A percentile compares a stretch with the other conserved stretches of the same genome.
phyloP scores from a whole-genome alignment of 2,888 invertebrate species.

The Harpalus rufipes region DNA sequence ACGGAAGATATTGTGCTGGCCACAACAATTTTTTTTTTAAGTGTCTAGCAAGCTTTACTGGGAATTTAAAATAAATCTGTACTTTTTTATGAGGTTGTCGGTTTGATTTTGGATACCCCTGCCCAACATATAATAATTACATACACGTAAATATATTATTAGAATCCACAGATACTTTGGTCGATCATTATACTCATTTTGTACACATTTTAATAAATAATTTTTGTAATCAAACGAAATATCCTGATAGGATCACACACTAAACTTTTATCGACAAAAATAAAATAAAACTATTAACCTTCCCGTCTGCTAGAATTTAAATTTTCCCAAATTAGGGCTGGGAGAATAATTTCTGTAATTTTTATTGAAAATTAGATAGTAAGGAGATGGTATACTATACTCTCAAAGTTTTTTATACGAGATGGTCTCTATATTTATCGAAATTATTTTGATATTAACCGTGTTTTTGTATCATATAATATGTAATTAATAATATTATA shows the following conservation, averaged over 20 bases:
- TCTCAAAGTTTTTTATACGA: constrained; percentile 11
- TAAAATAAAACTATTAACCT: constrained; percentile 51
- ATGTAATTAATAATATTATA: constrained; percentile 41
- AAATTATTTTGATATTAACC: constrained; percentile 52
- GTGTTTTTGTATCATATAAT: constrained; percentile 9
- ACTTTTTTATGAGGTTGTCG: neutral
- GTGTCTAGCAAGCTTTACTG: too few relatives aligned
- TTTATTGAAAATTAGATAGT: constrained; percentile 63
- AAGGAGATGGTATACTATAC: constrained; percentile 11
- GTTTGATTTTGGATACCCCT: constrained; percentile 23
- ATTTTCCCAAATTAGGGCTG: constrained; percentile 26
- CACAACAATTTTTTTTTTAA: too few relatives aligned
- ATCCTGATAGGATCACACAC: constrained; percentile 45
- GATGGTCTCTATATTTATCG: constrained; percentile 28
- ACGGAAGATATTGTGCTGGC: too few relatives aligned
- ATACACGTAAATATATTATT: constrained; percentile 61
- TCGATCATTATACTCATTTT: constrained; percentile 60
- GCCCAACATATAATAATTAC: constrained; percentile 54
- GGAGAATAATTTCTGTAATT: constrained; percentile 57
- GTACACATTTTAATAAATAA: constrained; percentile 63
- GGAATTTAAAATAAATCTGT: neutral
- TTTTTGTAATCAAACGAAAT: constrained; percentile 58
- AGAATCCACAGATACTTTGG: constrained; percentile 59
- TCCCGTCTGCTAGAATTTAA: constrained; percentile 53
- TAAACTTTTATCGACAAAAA: constrained; percentile 52